Percentiles rank a stretch among this genome's conserved stretches.
Evolutionary conservation across 1,140 invertebrate genomes (phyloP).

Genomic region (Leptoteleia sp.): DNA sequence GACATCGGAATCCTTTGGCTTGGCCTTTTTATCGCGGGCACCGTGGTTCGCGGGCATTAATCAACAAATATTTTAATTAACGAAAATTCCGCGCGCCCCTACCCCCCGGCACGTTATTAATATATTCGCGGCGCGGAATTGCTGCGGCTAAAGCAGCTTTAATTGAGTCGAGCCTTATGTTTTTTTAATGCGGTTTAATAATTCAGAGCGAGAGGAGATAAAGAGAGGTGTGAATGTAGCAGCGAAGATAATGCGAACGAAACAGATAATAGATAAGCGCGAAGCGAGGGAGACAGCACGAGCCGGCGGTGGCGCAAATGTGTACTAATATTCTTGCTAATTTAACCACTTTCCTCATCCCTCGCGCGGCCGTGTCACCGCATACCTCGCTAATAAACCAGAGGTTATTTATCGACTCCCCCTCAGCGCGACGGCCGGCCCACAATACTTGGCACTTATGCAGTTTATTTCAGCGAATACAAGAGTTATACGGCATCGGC

Average conservation of each 20-base stretch:
- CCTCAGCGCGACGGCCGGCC: conserved; percentile 58
- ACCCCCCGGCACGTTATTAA: conserved; percentile 37
- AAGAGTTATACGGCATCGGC: conserved; percentile 58
- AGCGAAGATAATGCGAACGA: conserved; percentile 64
- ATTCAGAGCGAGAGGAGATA: conserved; percentile 59
- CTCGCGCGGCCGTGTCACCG: conserved; percentile 60
- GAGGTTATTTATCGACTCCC: conserved; percentile 79
- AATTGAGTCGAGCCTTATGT: conserved; percentile 63
- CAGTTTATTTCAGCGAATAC: conserved; percentile 76
- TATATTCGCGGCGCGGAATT: conserved; percentile 41
- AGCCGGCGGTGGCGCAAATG: conserved; percentile 69
- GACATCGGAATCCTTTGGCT: conserved; percentile 16
- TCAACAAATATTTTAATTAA: conserved; percentile 48
- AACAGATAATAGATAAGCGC: conserved; percentile 67
- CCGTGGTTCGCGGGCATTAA: neutral
- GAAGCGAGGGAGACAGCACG: conserved; percentile 48
- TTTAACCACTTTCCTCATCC: conserved; percentile 74
- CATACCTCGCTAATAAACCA: conserved; percentile 79
- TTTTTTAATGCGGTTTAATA: conserved; percentile 66
- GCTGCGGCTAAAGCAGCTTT: conserved; percentile 48
- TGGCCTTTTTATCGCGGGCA: neutral
- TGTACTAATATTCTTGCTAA: conserved; percentile 80
- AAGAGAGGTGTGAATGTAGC: conserved; percentile 63
- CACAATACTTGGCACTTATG: conserved; percentile 71
- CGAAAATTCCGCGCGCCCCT: conserved; percentile 16